A percentile compares a stretch with the other conserved stretches of the same genome.
Conservation (phyloP, 2,888 invertebrate genomes). For the Helobdella robusta region DNA sequence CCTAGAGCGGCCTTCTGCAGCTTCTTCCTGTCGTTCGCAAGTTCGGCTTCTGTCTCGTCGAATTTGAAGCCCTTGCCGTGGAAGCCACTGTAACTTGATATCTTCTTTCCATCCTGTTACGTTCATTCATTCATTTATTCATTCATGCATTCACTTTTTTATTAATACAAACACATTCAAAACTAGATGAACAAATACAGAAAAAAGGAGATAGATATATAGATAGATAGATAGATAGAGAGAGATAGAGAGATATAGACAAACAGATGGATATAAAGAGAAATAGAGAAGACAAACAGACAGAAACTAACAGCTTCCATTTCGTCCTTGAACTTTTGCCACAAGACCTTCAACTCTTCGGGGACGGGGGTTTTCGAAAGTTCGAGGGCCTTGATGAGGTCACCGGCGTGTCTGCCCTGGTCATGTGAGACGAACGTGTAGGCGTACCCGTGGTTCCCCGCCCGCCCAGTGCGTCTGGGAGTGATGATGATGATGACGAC, state of each 20-base stretch:
- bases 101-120: slow-evolving; percentile 42
- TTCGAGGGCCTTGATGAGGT: slow-evolving; percentile 82
- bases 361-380: slow-evolving; percentile 69
- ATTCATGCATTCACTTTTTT: too few relatives aligned
- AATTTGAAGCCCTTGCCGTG: slow-evolving; percentile 82
- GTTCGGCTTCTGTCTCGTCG: slow-evolving; percentile 92
- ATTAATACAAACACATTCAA: too few relatives aligned
- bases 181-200: too few relatives aligned
- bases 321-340: slow-evolving; percentile 66
- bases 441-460: slow-evolving; percentile 89
- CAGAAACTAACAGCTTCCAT: slow-evolving; percentile 70
- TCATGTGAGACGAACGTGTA: slow-evolving; percentile 93
- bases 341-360: slow-evolving; percentile 63
- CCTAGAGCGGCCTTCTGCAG: slow-evolving; percentile 88
- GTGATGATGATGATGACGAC: neutral
- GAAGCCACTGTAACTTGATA: slow-evolving; percentile 58
- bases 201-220: too few relatives aligned
- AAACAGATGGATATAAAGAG: too few relatives aligned
- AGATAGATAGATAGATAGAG: too few relatives aligned
- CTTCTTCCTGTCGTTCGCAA: slow-evolving; percentile 88
- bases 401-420: slow-evolving; percentile 84
- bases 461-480: slow-evolving; percentile 55
- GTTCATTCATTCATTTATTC: too few relatives aligned
- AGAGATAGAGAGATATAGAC: too few relatives aligned
- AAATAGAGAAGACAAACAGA: neutral